Evolutionary conservation across 2,797 vertebrate species (phyloP).

Genomic region (Sebastes vulpes): DNA sequence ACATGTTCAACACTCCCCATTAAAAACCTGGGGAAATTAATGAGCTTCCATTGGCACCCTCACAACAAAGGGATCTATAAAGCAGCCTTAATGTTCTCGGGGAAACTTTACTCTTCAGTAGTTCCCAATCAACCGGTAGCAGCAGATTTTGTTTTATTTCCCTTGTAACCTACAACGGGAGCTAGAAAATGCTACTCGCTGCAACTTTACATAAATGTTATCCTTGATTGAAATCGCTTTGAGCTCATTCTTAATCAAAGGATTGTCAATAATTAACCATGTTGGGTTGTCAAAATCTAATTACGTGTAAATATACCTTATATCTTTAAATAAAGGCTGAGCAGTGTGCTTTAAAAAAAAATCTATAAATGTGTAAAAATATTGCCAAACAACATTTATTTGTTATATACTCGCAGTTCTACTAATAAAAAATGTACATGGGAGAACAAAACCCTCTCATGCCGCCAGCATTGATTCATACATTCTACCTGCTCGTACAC

Average conservation of each 20-base stretch:
- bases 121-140: constrained; percentile 85
- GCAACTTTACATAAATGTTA: constrained; percentile 78
- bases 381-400: constrained; percentile 20
- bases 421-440: background rate
- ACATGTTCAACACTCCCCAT: constrained; percentile 85
- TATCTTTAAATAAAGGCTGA: constrained; percentile 56
- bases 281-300: constrained; percentile 59
- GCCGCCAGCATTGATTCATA: constrained; percentile 70
- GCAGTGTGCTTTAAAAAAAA: constrained; percentile 41
- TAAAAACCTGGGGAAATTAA: constrained; percentile 86
- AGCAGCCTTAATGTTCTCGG: constrained; percentile 82
- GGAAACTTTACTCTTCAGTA: constrained; percentile 86
- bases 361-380: constrained; percentile 59
- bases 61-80: constrained; percentile 88
- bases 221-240: constrained; percentile 69
- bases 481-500: constrained; percentile 82
- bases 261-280: constrained; percentile 71
- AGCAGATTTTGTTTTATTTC: constrained; percentile 84
- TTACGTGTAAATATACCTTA: constrained; percentile 32
- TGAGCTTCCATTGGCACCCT: constrained; percentile 85
- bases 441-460: constrained; percentile 59
- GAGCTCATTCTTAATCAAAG: constrained; percentile 61
- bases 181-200: constrained; percentile 69
- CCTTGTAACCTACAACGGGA: constrained; percentile 79
- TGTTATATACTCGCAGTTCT: constrained; percentile 27